Percentiles rank a stretch among this genome's conserved stretches.
Conservation (phyloP, 2,888 invertebrate genomes). For the Neoitamus cyanurus region DNA sequence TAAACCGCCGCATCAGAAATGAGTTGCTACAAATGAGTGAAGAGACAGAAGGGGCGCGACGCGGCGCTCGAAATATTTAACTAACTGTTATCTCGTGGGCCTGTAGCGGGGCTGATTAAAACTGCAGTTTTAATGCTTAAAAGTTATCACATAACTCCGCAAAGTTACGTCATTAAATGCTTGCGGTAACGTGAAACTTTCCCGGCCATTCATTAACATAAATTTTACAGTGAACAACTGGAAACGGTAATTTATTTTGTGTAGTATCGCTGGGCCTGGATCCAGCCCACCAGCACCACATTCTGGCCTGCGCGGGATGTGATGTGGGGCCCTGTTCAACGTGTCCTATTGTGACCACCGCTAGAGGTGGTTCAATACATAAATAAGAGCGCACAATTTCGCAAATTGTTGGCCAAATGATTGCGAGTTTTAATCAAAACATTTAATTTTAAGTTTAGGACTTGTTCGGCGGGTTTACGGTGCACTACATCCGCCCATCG, state of each 20-base stretch:
- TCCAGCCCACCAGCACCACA: background rate
- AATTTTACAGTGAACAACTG: conserved; percentile 45
- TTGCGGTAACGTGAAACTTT: conserved; percentile 30
- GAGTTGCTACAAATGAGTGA: background rate
- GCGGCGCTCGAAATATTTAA: background rate
- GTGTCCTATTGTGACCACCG: background rate
- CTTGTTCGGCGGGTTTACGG: conserved; percentile 1
- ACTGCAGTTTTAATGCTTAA: conserved; percentile 27
- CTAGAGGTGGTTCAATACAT: conserved; percentile 25
- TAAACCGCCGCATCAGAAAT: background rate
- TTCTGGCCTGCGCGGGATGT: background rate
- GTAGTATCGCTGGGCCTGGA: background rate
- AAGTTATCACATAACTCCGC: conserved; percentile 14
- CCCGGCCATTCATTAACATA: conserved; percentile 47
- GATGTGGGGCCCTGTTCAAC: background rate
- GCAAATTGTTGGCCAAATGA: conserved; percentile 45
- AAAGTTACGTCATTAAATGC: conserved; percentile 44
- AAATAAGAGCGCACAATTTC: conserved; percentile 47
- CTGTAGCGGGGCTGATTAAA: conserved; percentile 9
- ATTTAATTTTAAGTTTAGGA: conserved; percentile 47
- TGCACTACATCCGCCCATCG: background rate
- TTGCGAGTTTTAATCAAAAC: conserved; percentile 49
- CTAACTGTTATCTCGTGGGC: background rate
- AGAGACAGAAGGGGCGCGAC: background rate
- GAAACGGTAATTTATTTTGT: conserved; percentile 16